phyloP scores from a whole-genome alignment of 2,113 vertebrate genomes.

The Struthio camelus region DNA sequence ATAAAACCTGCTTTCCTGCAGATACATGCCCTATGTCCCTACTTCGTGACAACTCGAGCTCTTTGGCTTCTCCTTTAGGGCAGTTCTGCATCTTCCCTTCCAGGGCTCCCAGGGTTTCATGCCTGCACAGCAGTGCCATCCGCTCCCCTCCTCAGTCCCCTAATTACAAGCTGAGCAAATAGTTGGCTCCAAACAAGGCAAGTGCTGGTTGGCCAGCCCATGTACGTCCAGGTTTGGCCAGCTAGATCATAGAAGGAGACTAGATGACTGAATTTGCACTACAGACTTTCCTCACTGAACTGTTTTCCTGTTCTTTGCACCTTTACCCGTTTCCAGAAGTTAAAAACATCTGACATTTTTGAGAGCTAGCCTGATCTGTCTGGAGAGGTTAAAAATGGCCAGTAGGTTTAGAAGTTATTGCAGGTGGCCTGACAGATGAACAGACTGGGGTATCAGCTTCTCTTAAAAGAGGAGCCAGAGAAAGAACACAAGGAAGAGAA shows the following conservation, averaged over 20 bases:
- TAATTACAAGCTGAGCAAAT: neutral
- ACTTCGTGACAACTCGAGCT: neutral
- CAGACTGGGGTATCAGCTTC: neutral
- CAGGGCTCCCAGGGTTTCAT: rapidly evolving
- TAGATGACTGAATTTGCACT: neutral
- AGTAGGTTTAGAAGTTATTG: neutral
- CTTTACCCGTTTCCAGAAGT: neutral
- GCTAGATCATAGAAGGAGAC: neutral
- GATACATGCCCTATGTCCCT: neutral
- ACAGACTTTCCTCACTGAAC: neutral
- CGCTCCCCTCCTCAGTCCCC: neutral
- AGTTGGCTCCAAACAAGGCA: neutral
- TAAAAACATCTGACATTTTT: neutral
- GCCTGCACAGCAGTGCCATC: neutral
- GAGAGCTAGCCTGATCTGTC: neutral
- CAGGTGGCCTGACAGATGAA: neutral
- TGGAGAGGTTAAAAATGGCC: neutral
- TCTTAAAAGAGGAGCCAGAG: slow-evolving; percentile 6
- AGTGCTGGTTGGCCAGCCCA: neutral
- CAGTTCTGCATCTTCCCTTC: neutral
- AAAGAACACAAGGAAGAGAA: neutral
- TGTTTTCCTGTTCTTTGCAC: neutral
- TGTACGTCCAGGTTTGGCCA: neutral
- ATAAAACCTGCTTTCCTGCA: neutral
- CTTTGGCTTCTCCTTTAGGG: neutral